Evolutionary conservation across 2,888 invertebrate genomes (phyloP).

Genomic region (Anoplius nigerrimus): DNA sequence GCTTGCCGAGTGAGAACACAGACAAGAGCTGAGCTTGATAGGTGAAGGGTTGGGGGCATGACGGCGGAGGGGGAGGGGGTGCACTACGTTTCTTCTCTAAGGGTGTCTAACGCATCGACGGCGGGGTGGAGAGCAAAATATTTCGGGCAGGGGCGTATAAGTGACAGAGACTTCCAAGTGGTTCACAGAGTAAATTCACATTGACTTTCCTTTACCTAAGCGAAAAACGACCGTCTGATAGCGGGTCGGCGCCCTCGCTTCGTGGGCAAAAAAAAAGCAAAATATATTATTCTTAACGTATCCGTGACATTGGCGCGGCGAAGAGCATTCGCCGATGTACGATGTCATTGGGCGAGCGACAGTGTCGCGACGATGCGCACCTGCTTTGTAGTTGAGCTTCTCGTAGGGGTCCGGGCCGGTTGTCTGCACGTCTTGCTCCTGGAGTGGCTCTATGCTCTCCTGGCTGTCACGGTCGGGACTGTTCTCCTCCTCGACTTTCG

Average conservation of each 20-base stretch:
- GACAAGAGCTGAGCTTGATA: too few relatives aligned
- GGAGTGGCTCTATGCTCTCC: constrained; percentile 70
- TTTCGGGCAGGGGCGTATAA: constrained; percentile 1
- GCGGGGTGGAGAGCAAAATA: background rate
- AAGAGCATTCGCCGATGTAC: too few relatives aligned
- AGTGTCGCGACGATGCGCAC: constrained; percentile 62
- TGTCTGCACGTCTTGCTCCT: constrained; percentile 72
- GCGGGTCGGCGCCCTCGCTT: constrained; percentile 73
- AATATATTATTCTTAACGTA: constrained; percentile 21
- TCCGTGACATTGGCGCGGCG: too few relatives aligned
- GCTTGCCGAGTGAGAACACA: too few relatives aligned
- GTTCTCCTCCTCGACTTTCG: constrained; percentile 54
- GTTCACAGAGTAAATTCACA: constrained; percentile 46
- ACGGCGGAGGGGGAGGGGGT: too few relatives aligned
- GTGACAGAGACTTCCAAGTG: constrained; percentile 25
- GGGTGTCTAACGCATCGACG: too few relatives aligned
- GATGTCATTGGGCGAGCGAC: background rate
- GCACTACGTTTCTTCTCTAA: too few relatives aligned
- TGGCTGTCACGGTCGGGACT: constrained; percentile 67
- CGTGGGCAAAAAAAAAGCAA: constrained; percentile 52
- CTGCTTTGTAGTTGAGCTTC: constrained; percentile 74
- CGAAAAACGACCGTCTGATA: constrained; percentile 73
- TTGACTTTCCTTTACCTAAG: constrained; percentile 70
- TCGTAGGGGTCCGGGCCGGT: constrained; percentile 76
- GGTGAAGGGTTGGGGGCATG: too few relatives aligned